Evolutionary conservation across 1,140 invertebrate species (phyloP).

Genomic region (Eumeta japonica): DNA sequence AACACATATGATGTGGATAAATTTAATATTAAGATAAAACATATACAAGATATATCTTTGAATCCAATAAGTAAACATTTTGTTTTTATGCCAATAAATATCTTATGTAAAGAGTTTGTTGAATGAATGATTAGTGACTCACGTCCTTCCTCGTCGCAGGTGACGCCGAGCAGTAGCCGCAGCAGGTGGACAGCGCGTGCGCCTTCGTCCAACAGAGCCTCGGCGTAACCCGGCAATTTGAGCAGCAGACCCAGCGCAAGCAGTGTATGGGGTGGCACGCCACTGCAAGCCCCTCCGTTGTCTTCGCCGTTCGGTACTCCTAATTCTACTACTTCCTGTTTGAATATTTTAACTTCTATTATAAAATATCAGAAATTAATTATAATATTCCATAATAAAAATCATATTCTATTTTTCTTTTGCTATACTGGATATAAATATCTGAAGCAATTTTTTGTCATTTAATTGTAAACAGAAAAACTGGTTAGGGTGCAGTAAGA

Average conservation of each 20-base stretch:
- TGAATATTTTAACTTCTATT: too few species aligned
- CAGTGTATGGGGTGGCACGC: constrained; percentile 84
- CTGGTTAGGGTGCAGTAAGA: too few species aligned
- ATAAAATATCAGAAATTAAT: too few species aligned
- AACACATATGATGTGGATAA: background rate
- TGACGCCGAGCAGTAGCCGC: constrained; percentile 82
- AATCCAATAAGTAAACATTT: background rate
- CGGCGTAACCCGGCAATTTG: constrained; percentile 84
- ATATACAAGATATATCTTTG: background rate
- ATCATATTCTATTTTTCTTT: too few species aligned
- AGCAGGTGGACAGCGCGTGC: constrained; percentile 82
- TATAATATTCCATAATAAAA: too few species aligned
- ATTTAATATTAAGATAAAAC: background rate
- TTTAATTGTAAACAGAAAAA: too few species aligned
- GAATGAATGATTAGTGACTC: too few species aligned
- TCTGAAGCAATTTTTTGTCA: too few species aligned
- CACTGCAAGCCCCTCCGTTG: constrained; percentile 31
- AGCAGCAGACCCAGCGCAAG: constrained; percentile 87
- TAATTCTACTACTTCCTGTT: constrained; percentile 43
- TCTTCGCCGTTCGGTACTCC: constrained; percentile 13
- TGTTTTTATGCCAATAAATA: background rate
- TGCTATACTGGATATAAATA: too few species aligned
- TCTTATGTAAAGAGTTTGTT: background rate
- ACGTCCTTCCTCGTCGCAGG: constrained; percentile 88
- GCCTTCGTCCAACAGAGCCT: constrained; percentile 79